Conservation (phyloP, 2,888 invertebrate genomes). For the Pachliopta kotzebuea region DNA sequence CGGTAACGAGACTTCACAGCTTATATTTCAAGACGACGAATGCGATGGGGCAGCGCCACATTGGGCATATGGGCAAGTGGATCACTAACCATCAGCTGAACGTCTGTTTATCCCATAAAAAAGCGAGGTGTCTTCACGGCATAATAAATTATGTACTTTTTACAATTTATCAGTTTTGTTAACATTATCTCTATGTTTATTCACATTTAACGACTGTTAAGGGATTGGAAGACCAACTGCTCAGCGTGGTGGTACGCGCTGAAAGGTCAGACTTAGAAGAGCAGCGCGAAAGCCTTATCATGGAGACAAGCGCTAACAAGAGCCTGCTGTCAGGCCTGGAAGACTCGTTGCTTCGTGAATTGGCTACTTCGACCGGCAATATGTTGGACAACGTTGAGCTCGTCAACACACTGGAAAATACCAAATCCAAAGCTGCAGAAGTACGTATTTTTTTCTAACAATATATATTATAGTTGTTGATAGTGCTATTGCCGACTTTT, state of each 20-base stretch:
- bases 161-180: background rate
- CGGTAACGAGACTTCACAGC: no score
- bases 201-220: constrained; percentile 42
- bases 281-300: constrained; percentile 89
- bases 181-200: no score
- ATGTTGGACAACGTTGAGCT: constrained; percentile 96
- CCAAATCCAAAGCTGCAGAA: constrained; percentile 92
- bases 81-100: no score
- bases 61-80: no score
- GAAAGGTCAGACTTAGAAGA: constrained; percentile 94
- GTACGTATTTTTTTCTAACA: constrained; percentile 58
- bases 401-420: constrained; percentile 91
- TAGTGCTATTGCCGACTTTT: no score
- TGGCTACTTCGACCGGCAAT: constrained; percentile 93
- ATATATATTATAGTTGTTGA: no score
- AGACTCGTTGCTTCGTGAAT: constrained; percentile 90
- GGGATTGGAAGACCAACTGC: constrained; percentile 94
- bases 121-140: no score
- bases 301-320: constrained; percentile 93
- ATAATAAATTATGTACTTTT: background rate
- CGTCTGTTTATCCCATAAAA: no score
- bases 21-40: no score
- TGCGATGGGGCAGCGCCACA: no score
- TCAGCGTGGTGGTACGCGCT: constrained; percentile 93
- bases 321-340: constrained; percentile 90